phyloP scores from a whole-genome alignment of 2,888 invertebrate genomes.

The Brachypterus glaber region DNA sequence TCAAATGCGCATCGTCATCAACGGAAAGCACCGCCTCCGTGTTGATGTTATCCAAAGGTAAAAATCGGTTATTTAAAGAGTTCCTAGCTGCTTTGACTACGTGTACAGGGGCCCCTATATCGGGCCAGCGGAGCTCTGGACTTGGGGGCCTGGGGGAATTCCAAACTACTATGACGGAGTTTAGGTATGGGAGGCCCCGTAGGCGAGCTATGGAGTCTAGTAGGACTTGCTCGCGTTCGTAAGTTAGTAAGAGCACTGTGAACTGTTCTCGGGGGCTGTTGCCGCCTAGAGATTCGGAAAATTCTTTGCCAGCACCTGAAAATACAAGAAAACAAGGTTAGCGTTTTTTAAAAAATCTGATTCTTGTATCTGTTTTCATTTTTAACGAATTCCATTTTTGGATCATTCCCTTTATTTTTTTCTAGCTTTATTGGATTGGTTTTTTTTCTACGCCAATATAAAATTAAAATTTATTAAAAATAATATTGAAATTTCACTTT shows the following conservation, averaged over 20 bases:
- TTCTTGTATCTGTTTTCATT: too few relatives aligned
- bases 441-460: too few relatives aligned
- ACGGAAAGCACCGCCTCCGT: slow-evolving; percentile 97
- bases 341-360: not conserved
- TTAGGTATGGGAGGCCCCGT: slow-evolving; percentile 88
- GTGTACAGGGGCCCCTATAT: slow-evolving; percentile 75
- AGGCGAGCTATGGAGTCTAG: slow-evolving; percentile 82
- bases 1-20: slow-evolving; percentile 94
- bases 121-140: slow-evolving; percentile 79
- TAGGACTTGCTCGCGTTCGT: slow-evolving; percentile 90
- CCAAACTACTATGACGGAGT: slow-evolving; percentile 97
- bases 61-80: slow-evolving; percentile 95
- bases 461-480: too few relatives aligned
- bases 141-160: slow-evolving; percentile 82
- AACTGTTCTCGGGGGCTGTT: slow-evolving; percentile 94
- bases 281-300: slow-evolving; percentile 91
- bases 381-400: too few relatives aligned
- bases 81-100: slow-evolving; percentile 85
- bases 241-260: slow-evolving; percentile 92
- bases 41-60: slow-evolving; percentile 91
- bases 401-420: too few relatives aligned
- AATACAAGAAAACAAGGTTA: slow-evolving; percentile 7
- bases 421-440: too few relatives aligned
- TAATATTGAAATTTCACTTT: too few relatives aligned
- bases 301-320: slow-evolving; percentile 85